Evolutionary conservation across 2,113 vertebrate species (phyloP).

Genomic region (Oxyruncus cristatus): DNA sequence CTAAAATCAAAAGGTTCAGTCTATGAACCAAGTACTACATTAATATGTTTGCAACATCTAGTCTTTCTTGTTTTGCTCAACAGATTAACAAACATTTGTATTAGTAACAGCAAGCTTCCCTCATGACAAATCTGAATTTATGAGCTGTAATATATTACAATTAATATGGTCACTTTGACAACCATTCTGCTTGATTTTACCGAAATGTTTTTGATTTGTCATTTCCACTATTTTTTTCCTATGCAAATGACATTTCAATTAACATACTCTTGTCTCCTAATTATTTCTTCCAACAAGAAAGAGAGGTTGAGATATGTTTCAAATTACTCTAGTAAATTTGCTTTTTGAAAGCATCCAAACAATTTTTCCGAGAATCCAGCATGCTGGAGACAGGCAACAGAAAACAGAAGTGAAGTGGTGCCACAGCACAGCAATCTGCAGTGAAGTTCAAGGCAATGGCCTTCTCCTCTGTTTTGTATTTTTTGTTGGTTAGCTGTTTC

Average conservation of each 20-base stretch:
- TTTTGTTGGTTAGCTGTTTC: neutral
- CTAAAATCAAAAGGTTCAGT: neutral
- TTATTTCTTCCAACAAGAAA: neutral
- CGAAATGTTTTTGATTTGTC: slow-evolving; percentile 2
- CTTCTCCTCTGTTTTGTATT: neutral
- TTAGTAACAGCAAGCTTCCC: neutral
- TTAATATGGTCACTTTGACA: slow-evolving; percentile 3
- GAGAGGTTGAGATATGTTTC: neutral
- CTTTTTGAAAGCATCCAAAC: neutral
- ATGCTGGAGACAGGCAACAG: neutral
- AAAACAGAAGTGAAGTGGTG: neutral
- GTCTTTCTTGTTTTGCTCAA: neutral
- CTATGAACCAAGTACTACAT: neutral
- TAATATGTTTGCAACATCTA: neutral
- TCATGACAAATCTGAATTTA: neutral
- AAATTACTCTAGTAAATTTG: neutral
- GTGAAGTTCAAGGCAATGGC: neutral
- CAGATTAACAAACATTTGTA: neutral
- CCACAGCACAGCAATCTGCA: neutral
- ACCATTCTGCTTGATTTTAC: neutral
- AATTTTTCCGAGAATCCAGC: neutral
- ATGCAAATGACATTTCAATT: neutral
- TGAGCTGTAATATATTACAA: neutral
- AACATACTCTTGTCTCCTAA: neutral
- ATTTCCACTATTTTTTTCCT: neutral